Conservation (phyloP, 2,113 vertebrate genomes). For the Eubucco bourcierii region DNA sequence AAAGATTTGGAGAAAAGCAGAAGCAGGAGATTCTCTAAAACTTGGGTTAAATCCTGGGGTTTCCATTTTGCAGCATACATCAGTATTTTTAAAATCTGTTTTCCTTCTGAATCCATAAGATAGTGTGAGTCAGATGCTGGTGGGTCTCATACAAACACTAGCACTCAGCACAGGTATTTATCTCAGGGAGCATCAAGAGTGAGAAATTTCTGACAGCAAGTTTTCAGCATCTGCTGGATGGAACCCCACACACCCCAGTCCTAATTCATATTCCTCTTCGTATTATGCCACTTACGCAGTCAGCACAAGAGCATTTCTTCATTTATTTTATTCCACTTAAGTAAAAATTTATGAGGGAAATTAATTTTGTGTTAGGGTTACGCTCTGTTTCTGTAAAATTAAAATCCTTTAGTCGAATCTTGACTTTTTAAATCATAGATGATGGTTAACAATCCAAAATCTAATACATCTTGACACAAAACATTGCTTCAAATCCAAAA, state of each 20-base stretch:
- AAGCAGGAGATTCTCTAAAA: neutral
- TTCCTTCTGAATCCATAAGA: neutral
- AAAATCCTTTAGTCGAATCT: neutral
- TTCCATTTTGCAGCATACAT: neutral
- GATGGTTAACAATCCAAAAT: constrained; percentile 33
- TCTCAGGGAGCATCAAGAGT: neutral
- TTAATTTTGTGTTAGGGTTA: constrained; percentile 35
- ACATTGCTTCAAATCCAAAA: constrained; percentile 3
- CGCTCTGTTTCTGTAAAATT: constrained; percentile 11
- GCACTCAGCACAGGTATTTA: neutral
- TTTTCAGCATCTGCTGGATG: neutral
- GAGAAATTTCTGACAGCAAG: neutral
- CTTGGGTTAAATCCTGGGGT: neutral
- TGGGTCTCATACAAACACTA: neutral
- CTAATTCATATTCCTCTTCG: neutral
- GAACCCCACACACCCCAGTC: neutral
- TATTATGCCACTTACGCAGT: neutral
- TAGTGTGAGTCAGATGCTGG: neutral
- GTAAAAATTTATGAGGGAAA: constrained; percentile 37
- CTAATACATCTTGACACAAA: constrained; percentile 53
- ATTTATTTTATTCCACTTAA: constrained; percentile 45
- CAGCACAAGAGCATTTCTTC: neutral
- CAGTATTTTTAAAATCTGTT: fast-evolving
- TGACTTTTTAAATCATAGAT: constrained; percentile 39
- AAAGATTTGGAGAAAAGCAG: neutral